phyloP scores from a whole-genome alignment of 64 coral and sea anemone genomes.

The Dendrophyllia cribrosa region DNA sequence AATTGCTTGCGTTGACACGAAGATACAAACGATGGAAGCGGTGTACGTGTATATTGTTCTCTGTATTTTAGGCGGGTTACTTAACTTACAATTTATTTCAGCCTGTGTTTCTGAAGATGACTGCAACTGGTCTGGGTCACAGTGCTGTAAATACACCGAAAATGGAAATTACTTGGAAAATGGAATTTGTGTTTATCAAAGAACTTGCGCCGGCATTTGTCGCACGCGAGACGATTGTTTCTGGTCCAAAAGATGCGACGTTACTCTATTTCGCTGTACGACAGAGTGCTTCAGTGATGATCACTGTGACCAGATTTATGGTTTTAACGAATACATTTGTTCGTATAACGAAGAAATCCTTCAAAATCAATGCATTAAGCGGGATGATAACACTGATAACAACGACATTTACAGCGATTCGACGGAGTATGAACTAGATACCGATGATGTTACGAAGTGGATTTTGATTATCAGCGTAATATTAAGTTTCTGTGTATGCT shows the following conservation, averaged over 20 bases:
- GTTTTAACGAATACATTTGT: background rate
- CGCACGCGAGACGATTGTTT: background rate
- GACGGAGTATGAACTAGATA: too few relatives aligned
- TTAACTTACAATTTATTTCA: background rate
- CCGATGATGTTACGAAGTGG: too few relatives aligned
- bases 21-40: background rate
- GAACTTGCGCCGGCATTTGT: background rate
- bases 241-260: background rate
- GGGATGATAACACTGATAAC: too few relatives aligned
- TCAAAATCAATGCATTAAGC: too few relatives aligned
- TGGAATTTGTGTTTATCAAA: background rate
- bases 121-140: background rate
- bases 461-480: too few relatives aligned
- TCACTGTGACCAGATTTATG: background rate
- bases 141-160: background rate
- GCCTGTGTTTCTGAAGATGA: background rate
- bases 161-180: background rate
- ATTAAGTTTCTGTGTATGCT: too few relatives aligned
- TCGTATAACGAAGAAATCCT: background rate
- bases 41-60: background rate
- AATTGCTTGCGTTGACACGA: too few relatives aligned
- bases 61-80: background rate
- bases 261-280: background rate
- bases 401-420: too few relatives aligned
- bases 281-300: background rate